These are phyloP conservation scores for Musca domestica DNA, from an alignment of 1,140 invertebrate genomes.

Conservation along the genomic window DNA sequence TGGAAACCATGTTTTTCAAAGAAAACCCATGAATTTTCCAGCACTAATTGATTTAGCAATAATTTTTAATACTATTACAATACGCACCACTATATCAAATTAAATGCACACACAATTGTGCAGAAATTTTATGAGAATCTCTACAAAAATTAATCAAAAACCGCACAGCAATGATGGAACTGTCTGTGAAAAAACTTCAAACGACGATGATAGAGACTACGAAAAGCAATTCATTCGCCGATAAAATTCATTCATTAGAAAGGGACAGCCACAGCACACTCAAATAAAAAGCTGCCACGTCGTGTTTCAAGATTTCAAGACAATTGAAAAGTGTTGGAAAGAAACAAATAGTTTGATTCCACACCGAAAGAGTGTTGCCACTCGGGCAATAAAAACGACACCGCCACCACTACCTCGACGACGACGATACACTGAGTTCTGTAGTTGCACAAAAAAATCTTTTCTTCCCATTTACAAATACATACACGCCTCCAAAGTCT, in stretches of 20 bases:
- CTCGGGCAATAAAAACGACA: not conserved
- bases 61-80: constrained; percentile 21
- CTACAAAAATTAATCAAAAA: constrained; percentile 51
- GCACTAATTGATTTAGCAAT: not conserved
- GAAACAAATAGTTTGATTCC: constrained; percentile 7
- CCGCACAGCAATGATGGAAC: constrained; percentile 46
- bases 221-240: not conserved
- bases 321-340: not conserved
- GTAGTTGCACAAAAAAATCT: not conserved
- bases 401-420: too few species aligned
- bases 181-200: constrained; percentile 17
- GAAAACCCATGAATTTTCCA: not conserved
- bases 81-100: constrained; percentile 48
- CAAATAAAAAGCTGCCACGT: constrained; percentile 29
- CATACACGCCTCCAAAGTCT: not conserved
- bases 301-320: not conserved
- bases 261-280: too few species aligned
- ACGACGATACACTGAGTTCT: not conserved
- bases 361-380: constrained; percentile 12
- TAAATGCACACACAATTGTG: constrained; percentile 41
- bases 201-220: constrained; percentile 1
- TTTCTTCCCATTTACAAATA: constrained; percentile 10
- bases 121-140: constrained; percentile 49
- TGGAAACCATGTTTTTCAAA: not conserved
- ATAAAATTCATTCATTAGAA: too few species aligned